Evolutionary conservation across 2,888 invertebrate species (phyloP).

Genomic region (Argyra leucocephala): DNA sequence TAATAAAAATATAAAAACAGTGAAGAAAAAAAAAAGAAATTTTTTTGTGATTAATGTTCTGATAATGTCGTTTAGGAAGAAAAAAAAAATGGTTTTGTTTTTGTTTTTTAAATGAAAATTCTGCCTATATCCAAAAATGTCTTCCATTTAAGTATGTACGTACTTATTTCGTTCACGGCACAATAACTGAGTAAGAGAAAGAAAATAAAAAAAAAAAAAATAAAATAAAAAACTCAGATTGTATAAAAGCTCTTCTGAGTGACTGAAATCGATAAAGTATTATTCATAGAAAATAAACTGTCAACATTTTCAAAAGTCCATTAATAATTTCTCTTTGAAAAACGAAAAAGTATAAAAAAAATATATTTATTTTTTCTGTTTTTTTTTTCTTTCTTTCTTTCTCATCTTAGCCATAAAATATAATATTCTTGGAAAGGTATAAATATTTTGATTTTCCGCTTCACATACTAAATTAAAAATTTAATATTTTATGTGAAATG

Average conservation of each 20-base stretch:
- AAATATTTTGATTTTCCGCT: neutral
- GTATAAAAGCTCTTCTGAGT: slow-evolving; percentile 21
- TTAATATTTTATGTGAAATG: too few species aligned
- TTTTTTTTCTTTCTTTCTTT: slow-evolving; percentile 5
- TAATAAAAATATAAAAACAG: neutral
- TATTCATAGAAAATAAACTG: slow-evolving; percentile 24
- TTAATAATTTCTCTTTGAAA: slow-evolving; percentile 23
- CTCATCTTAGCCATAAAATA: too few species aligned
- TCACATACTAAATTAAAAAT: too few species aligned
- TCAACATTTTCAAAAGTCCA: slow-evolving; percentile 29
- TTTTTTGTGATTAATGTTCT: slow-evolving; percentile 3
- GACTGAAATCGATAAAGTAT: slow-evolving; percentile 18
- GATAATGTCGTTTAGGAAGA: neutral
- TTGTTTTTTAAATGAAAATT: neutral
- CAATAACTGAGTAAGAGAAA: slow-evolving; percentile 9
- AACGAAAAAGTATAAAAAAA: neutral
- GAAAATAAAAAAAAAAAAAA: neutral
- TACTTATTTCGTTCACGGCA: slow-evolving; percentile 11
- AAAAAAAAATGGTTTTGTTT: too few species aligned
- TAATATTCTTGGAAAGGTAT: neutral
- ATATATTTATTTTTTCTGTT: too few species aligned
- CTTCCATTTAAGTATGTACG: slow-evolving; percentile 8
- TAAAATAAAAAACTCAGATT: slow-evolving; percentile 15
- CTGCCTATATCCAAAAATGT: slow-evolving; percentile 10
- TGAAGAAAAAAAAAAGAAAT: neutral